Percentiles rank a stretch among this genome's conserved stretches.
Conservation (phyloP, 2,888 invertebrate genomes). For the Xylophagus ater region DNA sequence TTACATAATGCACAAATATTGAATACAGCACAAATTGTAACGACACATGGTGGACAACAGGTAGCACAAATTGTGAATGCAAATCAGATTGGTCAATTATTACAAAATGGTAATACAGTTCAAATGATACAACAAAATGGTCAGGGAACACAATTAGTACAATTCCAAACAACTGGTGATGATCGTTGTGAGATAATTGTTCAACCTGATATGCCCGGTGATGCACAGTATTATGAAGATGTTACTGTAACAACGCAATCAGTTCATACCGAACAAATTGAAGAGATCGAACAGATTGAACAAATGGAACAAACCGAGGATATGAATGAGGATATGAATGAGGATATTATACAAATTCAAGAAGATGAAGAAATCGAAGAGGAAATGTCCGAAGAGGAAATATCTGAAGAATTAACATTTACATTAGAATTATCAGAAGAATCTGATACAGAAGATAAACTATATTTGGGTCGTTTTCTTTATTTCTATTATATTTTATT, state of each 20-base stretch:
- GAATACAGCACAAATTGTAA: constrained; percentile 35
- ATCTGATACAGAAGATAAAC: constrained; percentile 21
- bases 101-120: constrained; percentile 32
- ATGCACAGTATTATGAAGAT: constrained; percentile 33
- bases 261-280: constrained; percentile 21
- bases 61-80: constrained; percentile 34
- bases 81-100: constrained; percentile 22
- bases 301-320: constrained; percentile 31
- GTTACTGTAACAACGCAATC: constrained; percentile 22
- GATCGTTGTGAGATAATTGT: constrained; percentile 28
- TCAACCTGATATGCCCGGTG: constrained; percentile 29
- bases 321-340: constrained; percentile 27
- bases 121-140: constrained; percentile 39
- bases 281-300: constrained; percentile 28
- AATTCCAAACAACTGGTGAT: constrained; percentile 22
- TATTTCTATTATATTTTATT: too few species aligned
- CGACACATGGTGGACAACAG: constrained; percentile 28
- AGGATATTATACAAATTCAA: constrained; percentile 24
- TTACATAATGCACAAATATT: constrained; percentile 35
- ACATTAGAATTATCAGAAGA: constrained; percentile 20
- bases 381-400: constrained; percentile 6
- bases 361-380: constrained; percentile 21
- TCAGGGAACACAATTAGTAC: constrained; percentile 23
- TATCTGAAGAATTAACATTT: constrained; percentile 18
- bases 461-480: constrained; percentile 18